These are phyloP conservation scores for Amphipyra berbera DNA, from an alignment of 2,888 invertebrate species.

Conservation along the genomic window DNA sequence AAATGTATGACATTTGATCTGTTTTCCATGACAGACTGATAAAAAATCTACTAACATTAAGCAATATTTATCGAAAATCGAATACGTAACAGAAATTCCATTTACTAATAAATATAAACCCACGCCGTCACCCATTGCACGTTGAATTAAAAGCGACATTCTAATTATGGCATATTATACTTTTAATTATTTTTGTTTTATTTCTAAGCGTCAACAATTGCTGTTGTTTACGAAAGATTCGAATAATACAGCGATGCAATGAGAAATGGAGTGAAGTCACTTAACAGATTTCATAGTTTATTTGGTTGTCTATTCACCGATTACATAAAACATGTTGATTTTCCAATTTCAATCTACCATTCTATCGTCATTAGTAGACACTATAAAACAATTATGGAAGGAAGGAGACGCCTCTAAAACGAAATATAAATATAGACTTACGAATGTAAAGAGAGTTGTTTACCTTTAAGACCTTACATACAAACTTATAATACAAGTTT, in stretches of 20 bases:
- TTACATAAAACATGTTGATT: slow-evolving; percentile 82
- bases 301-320: slow-evolving; percentile 82
- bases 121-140: slow-evolving; percentile 76
- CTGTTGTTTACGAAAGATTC: slow-evolving; percentile 49
- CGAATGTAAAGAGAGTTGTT: slow-evolving; percentile 88
- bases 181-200: slow-evolving; percentile 41
- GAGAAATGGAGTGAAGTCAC: slow-evolving; percentile 71
- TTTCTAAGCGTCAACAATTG: slow-evolving; percentile 41
- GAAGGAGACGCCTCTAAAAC: slow-evolving; percentile 83
- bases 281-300: slow-evolving; percentile 83
- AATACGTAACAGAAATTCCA: slow-evolving; percentile 86
- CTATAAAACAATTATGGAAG: slow-evolving; percentile 88
- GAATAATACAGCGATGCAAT: slow-evolving; percentile 71
- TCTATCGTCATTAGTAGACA: slow-evolving; percentile 81
- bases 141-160: slow-evolving; percentile 62
- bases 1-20: slow-evolving; percentile 90
- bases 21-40: slow-evolving; percentile 86
- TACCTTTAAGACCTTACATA: slow-evolving; percentile 85
- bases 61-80: slow-evolving; percentile 88
- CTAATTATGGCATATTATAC: slow-evolving; percentile 57
- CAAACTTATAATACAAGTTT: slow-evolving; percentile 85
- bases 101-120: slow-evolving; percentile 80
- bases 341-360: slow-evolving; percentile 80
- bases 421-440: slow-evolving; percentile 89
- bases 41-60: slow-evolving; percentile 89